Evolutionary conservation across 2,888 invertebrate genomes (phyloP).

Genomic region (Xanthorhoe designata): DNA sequence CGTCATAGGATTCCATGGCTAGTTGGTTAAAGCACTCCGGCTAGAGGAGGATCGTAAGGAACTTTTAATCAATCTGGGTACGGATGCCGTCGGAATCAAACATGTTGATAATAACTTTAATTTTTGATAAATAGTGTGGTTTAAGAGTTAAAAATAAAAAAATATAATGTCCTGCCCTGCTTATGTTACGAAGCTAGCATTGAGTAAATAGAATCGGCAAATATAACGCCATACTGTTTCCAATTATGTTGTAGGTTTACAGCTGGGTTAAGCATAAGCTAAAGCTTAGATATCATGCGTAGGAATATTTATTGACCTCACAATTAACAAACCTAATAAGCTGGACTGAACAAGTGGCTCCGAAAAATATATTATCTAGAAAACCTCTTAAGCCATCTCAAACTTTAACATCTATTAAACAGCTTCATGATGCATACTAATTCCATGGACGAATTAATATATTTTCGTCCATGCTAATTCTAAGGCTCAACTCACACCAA

Average conservation of each 20-base stretch:
- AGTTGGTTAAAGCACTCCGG: too few relatives aligned
- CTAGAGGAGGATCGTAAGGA: too few relatives aligned
- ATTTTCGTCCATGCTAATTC: too few relatives aligned
- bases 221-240: conserved; percentile 12
- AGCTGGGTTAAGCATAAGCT: conserved; percentile 40
- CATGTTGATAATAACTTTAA: too few relatives aligned
- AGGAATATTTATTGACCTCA: conserved; percentile 11
- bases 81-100: too few relatives aligned
- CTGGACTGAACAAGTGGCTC: not conserved
- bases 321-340: not conserved
- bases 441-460: too few relatives aligned
- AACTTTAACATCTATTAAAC: not conserved
- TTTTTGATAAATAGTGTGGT: too few relatives aligned
- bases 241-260: conserved; percentile 23
- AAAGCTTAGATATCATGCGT: conserved; percentile 41
- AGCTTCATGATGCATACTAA: not conserved
- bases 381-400: not conserved
- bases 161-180: not conserved
- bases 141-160: not conserved
- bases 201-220: not conserved
- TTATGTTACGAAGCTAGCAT: not conserved
- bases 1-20: too few relatives aligned
- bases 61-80: too few relatives aligned
- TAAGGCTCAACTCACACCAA: too few relatives aligned
- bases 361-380: not conserved